Evolutionary conservation across 2,113 vertebrate genomes (phyloP), one percentile per base, ranked within the genome.

Genomic region (Progne subis): DNA sequence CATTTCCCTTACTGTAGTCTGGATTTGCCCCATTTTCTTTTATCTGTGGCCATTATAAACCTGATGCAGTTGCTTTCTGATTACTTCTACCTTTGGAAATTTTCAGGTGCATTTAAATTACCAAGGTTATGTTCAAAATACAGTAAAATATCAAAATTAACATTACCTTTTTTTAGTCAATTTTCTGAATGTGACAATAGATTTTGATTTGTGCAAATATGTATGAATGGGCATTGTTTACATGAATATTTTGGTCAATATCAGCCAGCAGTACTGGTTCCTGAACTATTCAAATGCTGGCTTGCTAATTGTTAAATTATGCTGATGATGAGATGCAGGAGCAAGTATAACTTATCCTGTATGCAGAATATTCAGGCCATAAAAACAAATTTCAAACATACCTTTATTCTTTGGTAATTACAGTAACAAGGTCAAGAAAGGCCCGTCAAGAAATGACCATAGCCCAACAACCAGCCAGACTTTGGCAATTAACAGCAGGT

Each of bases 321-420:
- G 76, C 37, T 64, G 37, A 78, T 53, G 76, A 90, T 56, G 82
- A 90, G 80, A 68, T 63, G 80, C 44, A 71, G 56, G 43, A 72
- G 52, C 80, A 68, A 61, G 70, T 81, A 61, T 39, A 82, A 34
- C 70, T 88, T 91, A 71, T 74, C 49, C 56, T 8, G 52, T n/a
- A 59, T 37, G 72, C 77, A 86, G 90, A 86, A 53, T 71, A 95
- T 81, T 70, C 59, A 81, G 88, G 85, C 65, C 85, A 53, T 71
- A 82, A 56, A 92, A 92, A 69, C 86, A 92, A 90, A 53, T 94
- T 83, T 83, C 69, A 86, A 41, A 15, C 93, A 90, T 49, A 86
- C 65, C 71, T 96, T 88, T 94, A 88, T 95, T 92, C 60, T 90
- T 56, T 4, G 1, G 31, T 96, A 86, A 95, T 95, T 82, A 88